Percentiles rank a stretch among this genome's conserved stretches.
phyloP scores from a whole-genome alignment of 2,888 invertebrate species.

The Boloria selene region DNA sequence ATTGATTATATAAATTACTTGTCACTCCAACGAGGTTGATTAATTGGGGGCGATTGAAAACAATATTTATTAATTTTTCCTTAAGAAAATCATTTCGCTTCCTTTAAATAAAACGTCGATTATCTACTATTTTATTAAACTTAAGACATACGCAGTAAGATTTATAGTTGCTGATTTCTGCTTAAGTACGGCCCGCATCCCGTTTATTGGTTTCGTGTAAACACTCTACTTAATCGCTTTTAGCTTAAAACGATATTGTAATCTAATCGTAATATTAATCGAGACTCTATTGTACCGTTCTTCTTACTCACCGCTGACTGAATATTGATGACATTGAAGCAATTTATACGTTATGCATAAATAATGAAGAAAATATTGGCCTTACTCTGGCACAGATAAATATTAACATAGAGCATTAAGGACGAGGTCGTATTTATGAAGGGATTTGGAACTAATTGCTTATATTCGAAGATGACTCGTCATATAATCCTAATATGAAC shows the following conservation, averaged over 20 bases:
- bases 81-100: neutral
- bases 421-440: constrained; percentile 5
- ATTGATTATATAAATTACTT: constrained; percentile 46
- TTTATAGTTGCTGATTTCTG: neutral
- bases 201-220: constrained; percentile 4
- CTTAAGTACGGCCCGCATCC: neutral
- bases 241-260: constrained; percentile 40
- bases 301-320: constrained; percentile 54
- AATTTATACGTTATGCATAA: constrained; percentile 80
- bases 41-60: constrained; percentile 37
- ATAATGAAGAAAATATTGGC: constrained; percentile 64
- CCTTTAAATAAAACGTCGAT: neutral
- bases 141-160: neutral
- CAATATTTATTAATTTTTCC: constrained; percentile 22
- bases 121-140: neutral
- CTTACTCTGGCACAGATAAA: constrained; percentile 15
- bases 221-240: constrained; percentile 1
- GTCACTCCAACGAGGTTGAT: constrained; percentile 37
- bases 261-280: constrained; percentile 43
- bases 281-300: constrained; percentile 43
- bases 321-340: constrained; percentile 76
- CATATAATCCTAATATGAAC: too few relatives aligned
- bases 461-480: constrained; percentile 5
- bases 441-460: constrained; percentile 18
- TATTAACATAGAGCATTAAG: constrained; percentile 17